Base-by-base conservation (phyloP, 1,140 invertebrate genomes). In the Hycleus cichorii region DNA sequence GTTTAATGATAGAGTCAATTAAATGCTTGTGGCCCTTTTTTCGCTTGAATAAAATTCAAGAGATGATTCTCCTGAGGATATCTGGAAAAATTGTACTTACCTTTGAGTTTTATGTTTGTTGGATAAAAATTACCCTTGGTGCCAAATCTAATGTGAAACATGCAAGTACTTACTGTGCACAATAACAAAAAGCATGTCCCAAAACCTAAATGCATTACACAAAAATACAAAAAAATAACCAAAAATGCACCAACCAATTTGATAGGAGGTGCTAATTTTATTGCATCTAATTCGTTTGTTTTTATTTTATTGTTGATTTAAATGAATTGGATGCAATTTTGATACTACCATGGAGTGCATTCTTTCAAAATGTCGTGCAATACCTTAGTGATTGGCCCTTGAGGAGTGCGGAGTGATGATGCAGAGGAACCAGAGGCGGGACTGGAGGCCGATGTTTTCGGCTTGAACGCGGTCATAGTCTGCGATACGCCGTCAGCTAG, bases 401-500 rank as follows among this genome's bases (percentile, higher is more conserved):
- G 80, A 69, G 79, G 80, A 65, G 81, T 80, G 68, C 81, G 79
- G 68, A 82, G 82, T 69, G 85, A 78, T 65, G 83, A 83, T 58
- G 81, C 83, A 63, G 83, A 82, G 65, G 80, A 79, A 66, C 78
- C 77, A 67, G 83, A 81, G 64, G 82, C 83, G 68, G 83, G 81
- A 73, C 86, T 88, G 70, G 86, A 87, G 74, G 88, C 86, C 73
- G 90, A 90, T 77, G 87, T 87, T 78, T 90, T 90, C 65, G 89
- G 81, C 78, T 89, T 90, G 84, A 98, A 97, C 67, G 92, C 90
- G 69, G 93, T 90, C 93, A 98, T 96, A 71, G 90, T 91, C 81
- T 97, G 95, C 73, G 92, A 95, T 62, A 97, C 94, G 72, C 95
- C 94, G 76, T 96, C 91, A 66, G 95, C 93, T 81, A 98, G 80